phyloP scores from a whole-genome alignment of 2,888 invertebrate species.

The Plagodis dolabraria region DNA sequence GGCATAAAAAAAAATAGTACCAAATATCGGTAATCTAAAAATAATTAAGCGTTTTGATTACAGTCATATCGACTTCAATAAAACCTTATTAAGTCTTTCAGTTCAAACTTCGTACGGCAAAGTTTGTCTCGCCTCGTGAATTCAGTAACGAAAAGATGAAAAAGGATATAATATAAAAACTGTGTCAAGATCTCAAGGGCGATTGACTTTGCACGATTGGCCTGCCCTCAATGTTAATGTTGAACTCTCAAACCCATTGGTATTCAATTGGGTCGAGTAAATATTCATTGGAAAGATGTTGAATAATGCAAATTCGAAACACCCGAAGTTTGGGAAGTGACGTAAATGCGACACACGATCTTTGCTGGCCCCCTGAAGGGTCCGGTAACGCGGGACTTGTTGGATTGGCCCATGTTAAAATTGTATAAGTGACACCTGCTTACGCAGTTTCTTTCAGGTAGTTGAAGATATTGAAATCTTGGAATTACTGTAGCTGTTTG shows the following conservation, averaged over 20 bases:
- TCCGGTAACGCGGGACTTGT: conserved; percentile 11
- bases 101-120: conserved; percentile 13
- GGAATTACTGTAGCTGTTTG: too few relatives aligned
- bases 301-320: conserved; percentile 59
- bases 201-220: conserved; percentile 40
- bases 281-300: conserved; percentile 57
- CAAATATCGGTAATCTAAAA: too few relatives aligned
- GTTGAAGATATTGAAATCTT: neutral
- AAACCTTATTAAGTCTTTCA: neutral
- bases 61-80: too few relatives aligned
- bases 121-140: conserved; percentile 10
- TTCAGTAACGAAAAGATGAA: conserved; percentile 23
- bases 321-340: conserved; percentile 48
- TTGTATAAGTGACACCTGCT: conserved; percentile 17
- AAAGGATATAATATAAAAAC: conserved; percentile 24
- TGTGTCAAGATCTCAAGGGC: conserved; percentile 36
- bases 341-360: conserved; percentile 50
- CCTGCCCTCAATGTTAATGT: conserved; percentile 41
- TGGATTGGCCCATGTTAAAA: conserved; percentile 15
- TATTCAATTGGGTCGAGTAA: conserved; percentile 56
- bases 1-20: too few relatives aligned
- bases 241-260: conserved; percentile 50
- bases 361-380: conserved; percentile 35
- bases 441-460: neutral
- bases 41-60: too few relatives aligned